Conservation (phyloP, 2,797 vertebrate genomes). For the Enteromius viviparus region DNA sequence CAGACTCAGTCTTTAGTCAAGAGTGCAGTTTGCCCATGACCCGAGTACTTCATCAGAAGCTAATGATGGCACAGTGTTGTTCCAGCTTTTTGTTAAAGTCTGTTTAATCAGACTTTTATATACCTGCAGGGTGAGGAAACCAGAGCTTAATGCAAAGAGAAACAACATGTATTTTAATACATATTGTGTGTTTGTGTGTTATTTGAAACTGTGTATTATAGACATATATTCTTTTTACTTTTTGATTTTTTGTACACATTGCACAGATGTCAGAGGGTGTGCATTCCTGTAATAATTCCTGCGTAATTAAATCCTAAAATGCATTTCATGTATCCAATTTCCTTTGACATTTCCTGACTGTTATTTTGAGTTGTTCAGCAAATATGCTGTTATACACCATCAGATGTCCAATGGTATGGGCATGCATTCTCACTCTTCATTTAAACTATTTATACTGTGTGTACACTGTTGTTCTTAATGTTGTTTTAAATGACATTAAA, state of each 20-base stretch:
- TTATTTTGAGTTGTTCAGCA: background rate
- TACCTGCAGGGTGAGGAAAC: background rate
- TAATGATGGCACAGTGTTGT: background rate
- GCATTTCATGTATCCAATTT: background rate
- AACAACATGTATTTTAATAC: background rate
- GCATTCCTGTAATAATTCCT: no score
- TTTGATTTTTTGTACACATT: background rate
- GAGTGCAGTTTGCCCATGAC: background rate
- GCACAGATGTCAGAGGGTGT: background rate
- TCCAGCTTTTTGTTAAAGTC: background rate
- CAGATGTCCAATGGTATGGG: background rate
- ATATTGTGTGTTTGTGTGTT: no score
- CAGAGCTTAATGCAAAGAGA: background rate
- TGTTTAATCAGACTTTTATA: background rate
- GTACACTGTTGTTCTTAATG: background rate
- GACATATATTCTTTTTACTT: background rate
- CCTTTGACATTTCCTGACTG: background rate
- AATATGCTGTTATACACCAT: background rate
- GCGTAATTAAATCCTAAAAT: constrained; percentile 21
- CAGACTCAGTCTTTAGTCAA: constrained; percentile 6
- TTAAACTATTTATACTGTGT: background rate
- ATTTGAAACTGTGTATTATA: background rate
- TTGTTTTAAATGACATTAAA: background rate
- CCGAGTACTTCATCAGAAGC: constrained; percentile 2
- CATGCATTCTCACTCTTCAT: background rate